Percentiles rank a stretch among this genome's conserved stretches.
Evolutionary conservation across 2,888 invertebrate species (phyloP).

Genomic region (Eurytoma californica): DNA sequence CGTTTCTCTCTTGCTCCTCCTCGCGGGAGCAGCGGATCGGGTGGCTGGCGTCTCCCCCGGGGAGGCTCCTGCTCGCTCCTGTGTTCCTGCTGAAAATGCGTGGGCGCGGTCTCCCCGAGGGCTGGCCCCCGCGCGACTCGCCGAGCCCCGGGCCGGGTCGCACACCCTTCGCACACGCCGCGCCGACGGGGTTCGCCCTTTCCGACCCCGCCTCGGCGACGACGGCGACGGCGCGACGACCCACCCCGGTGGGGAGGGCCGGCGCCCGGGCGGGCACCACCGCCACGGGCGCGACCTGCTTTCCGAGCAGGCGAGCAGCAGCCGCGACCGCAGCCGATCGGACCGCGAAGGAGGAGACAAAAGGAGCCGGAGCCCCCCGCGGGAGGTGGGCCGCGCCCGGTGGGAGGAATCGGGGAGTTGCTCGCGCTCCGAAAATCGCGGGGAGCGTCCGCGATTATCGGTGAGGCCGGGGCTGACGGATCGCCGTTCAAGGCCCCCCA

Average conservation of each 20-base stretch:
- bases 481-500: no score
- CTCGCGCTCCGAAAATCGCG: no score
- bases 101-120: conserved; percentile 75
- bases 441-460: no score
- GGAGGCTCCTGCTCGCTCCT: conserved; percentile 69
- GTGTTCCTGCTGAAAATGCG: conserved; percentile 74
- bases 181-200: conserved; percentile 1
- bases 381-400: neutral
- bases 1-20: neutral
- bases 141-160: conserved; percentile 9
- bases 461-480: no score
- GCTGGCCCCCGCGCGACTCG: conserved; percentile 70
- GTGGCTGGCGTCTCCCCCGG: conserved; percentile 4
- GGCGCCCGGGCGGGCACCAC: conserved; percentile 10
- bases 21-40: neutral
- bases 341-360: neutral
- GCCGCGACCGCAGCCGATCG: neutral
- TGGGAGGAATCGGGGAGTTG: conserved; percentile 4
- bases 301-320: conserved; percentile 51
- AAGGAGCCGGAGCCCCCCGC: neutral
- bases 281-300: conserved; percentile 44
- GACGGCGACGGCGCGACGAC: neutral
- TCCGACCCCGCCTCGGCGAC: neutral
- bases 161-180: conserved; percentile 9
- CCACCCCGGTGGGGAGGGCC: neutral